These are phyloP conservation scores for Amniataba percoides DNA, from an alignment of 2,797 vertebrate genomes.

Conservation along the genomic window DNA sequence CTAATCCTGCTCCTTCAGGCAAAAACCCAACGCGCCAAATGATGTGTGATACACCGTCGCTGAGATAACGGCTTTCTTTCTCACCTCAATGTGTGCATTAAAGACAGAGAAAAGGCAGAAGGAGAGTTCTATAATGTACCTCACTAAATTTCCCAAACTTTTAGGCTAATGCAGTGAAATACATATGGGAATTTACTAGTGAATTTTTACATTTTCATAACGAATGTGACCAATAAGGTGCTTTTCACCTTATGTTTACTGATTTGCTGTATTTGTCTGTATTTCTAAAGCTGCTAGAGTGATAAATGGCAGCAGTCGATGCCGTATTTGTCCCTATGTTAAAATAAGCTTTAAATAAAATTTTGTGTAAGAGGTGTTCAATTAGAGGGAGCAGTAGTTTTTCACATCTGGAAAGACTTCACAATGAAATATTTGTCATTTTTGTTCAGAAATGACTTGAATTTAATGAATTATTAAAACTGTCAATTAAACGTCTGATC, in stretches of 20 bases:
- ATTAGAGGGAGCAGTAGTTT: background rate
- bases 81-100: background rate
- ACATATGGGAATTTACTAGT: background rate
- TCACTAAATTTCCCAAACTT: background rate
- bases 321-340: background rate
- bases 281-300: background rate
- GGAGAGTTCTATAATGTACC: background rate
- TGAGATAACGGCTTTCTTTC: conserved; percentile 35
- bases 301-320: background rate
- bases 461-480: background rate
- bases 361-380: background rate
- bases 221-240: background rate
- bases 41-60: conserved; percentile 9
- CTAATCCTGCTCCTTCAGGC: conserved; percentile 56
- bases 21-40: conserved; percentile 29
- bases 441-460: background rate
- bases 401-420: background rate
- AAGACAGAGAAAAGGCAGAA: conserved; percentile 27
- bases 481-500: background rate
- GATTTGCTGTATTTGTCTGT: background rate
- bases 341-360: background rate
- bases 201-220: background rate
- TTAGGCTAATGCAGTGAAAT: background rate
- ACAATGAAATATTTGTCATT: background rate
- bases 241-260: background rate